Evolutionary conservation across 2,797 vertebrate species (phyloP).

Genomic region (Silurus aristotelis): DNA sequence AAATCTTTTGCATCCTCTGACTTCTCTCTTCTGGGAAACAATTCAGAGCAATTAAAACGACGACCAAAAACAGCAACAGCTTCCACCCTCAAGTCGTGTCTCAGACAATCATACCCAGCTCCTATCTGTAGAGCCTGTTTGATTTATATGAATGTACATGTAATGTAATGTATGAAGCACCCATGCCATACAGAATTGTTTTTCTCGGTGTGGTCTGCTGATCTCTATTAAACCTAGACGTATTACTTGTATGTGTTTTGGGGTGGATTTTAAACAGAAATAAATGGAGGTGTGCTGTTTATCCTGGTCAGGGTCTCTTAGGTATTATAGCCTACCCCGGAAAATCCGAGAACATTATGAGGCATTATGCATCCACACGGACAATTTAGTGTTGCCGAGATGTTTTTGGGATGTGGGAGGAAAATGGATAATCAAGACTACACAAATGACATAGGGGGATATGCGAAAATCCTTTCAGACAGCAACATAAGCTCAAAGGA

Average conservation of each 20-base stretch:
- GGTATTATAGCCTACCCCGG: not conserved
- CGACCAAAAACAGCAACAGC: not conserved
- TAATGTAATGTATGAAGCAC: not conserved
- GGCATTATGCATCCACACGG: not conserved
- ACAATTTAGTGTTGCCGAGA: not conserved
- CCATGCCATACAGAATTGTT: not conserved
- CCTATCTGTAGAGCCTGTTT: not conserved
- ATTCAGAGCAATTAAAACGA: slow-evolving; percentile 9
- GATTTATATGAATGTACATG: not conserved
- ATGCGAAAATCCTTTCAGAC: not conserved
- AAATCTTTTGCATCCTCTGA: not conserved
- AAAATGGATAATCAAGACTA: not conserved
- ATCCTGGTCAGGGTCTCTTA: not conserved
- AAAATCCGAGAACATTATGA: not conserved
- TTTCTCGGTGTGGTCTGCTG: not conserved
- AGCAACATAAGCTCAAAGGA: not conserved
- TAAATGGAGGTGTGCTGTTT: not conserved
- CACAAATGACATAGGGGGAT: not conserved
- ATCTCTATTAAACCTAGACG: not conserved
- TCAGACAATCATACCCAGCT: no score
- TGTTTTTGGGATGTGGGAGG: not conserved
- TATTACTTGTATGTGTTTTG: not conserved
- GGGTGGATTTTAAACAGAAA: not conserved
- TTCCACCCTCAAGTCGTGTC: not conserved
- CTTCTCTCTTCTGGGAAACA: not conserved